These are phyloP conservation scores for Eudorcas thomsonii DNA, from an alignment of 2,113 vertebrate species.

Conservation along the genomic window DNA sequence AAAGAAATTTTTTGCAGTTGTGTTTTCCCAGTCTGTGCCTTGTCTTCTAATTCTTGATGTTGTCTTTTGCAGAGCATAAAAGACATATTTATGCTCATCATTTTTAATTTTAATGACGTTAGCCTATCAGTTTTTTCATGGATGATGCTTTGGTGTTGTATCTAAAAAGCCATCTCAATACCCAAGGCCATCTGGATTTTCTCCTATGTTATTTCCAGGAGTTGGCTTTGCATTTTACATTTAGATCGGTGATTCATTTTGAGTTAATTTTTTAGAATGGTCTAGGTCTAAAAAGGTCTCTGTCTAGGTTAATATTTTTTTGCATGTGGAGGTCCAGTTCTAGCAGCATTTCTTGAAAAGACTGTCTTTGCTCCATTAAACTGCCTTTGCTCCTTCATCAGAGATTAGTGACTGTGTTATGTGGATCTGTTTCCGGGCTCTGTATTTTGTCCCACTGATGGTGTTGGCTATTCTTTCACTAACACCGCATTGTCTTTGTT, in stretches of 20 bases:
- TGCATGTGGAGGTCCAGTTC: neutral
- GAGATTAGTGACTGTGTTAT: neutral
- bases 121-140: neutral
- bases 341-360: neutral
- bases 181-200: neutral
- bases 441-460: neutral
- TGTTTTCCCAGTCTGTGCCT: neutral
- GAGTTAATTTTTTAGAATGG: neutral
- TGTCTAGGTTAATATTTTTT: neutral
- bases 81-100: neutral
- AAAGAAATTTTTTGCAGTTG: neutral
- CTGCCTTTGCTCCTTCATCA: neutral
- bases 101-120: neutral
- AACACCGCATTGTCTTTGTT: neutral
- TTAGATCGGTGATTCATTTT: neutral
- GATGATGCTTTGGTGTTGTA: neutral
- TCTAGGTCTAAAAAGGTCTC: neutral
- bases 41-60: neutral
- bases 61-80: neutral
- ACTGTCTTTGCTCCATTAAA: neutral
- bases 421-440: neutral
- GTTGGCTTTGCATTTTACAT: neutral
- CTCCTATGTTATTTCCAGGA: neutral
- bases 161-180: neutral
- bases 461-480: neutral